Base-by-base conservation (phyloP, 2,113 vertebrate species). In the Pheucticus melanocephalus region DNA sequence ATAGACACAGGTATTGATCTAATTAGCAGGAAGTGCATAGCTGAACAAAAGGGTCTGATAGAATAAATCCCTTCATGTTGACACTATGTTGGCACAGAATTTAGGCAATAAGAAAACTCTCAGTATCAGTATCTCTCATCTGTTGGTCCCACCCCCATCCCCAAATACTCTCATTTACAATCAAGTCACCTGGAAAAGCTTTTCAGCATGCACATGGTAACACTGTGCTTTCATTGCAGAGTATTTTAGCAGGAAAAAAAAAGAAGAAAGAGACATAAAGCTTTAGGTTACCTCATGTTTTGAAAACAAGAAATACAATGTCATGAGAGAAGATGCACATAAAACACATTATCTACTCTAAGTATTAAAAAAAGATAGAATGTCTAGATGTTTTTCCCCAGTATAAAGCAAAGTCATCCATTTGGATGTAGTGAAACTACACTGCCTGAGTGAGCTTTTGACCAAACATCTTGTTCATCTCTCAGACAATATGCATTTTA, bases 21-120 rank as follows among this genome's bases (percentile, higher is more conserved):
- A 88, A 92, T 97, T 94, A 96, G 69, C 89, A 95, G 81, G 70
- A 96, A 96, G 61, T 94, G 64, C 94, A 82, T 20, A 79, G 86
- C 61, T 82, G 83, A 92, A 68, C 5, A 8, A 86, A 92, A 89
- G 61, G 44, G n/a, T 89, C 57, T 2, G 1, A n/a, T 27, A 25
- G 75, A 94, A 95, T 94, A 96, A 95, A 97, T 95, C 84, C 18
- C 10, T 45, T 87, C 6, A 4, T 79, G 33, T 50, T 87, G 94
- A 85, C 86, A 79, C 8, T 31, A 8, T 24, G 37, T 79, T 96
- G 96, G 94, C 93, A 56, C 48, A 79, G 45, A 78, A 76, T 72
- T 61, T 45, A 82, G 48, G 61, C 18, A 60, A 5, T 45, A 61
- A 53, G 10, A 7, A 84, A 68, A 65, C 31, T 88, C n/a, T 94